Percentiles rank a stretch among this genome's conserved stretches.
Evolutionary conservation across 2,113 vertebrate species (phyloP).

Genomic region (Monarcha castaneiventris): DNA sequence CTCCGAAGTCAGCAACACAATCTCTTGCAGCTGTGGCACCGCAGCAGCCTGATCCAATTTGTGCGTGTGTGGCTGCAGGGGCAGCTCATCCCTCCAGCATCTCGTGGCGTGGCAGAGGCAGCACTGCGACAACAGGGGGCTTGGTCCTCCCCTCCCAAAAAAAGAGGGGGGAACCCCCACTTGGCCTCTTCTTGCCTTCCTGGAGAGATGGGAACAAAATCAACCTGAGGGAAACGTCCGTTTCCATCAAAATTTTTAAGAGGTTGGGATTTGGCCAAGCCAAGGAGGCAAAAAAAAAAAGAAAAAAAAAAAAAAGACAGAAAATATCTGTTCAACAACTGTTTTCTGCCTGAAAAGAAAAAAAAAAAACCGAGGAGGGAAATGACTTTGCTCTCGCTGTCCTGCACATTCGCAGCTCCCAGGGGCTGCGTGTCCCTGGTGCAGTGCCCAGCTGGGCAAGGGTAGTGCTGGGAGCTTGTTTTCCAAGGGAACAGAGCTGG

Average conservation of each 20-base stretch:
- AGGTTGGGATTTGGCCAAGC: neutral
- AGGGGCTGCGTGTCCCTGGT: neutral
- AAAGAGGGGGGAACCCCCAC: neutral
- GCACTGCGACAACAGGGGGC: neutral
- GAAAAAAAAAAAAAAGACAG: neutral
- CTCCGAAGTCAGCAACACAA: slow-evolving; percentile 47
- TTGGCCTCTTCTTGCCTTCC: neutral
- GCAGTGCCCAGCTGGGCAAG: neutral
- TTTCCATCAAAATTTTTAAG: neutral
- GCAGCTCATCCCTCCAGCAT: slow-evolving; percentile 1
- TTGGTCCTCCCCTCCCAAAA: neutral
- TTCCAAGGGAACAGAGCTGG: neutral
- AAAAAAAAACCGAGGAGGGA: neutral
- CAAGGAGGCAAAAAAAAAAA: neutral
- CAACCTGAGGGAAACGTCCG: neutral
- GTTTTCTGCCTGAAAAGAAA: neutral
- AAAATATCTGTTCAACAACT: neutral
- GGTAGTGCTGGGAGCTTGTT: neutral
- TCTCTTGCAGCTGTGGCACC: slow-evolving; percentile 39
- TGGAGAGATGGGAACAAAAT: neutral
- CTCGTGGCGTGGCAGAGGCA: neutral
- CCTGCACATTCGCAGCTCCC: neutral
- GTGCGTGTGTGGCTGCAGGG: slow-evolving; percentile 31
- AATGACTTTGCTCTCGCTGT: neutral
- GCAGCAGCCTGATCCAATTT: slow-evolving; percentile 37